Evolutionary conservation across 2,888 invertebrate species (phyloP).

Genomic region (Clanis bilineata): DNA sequence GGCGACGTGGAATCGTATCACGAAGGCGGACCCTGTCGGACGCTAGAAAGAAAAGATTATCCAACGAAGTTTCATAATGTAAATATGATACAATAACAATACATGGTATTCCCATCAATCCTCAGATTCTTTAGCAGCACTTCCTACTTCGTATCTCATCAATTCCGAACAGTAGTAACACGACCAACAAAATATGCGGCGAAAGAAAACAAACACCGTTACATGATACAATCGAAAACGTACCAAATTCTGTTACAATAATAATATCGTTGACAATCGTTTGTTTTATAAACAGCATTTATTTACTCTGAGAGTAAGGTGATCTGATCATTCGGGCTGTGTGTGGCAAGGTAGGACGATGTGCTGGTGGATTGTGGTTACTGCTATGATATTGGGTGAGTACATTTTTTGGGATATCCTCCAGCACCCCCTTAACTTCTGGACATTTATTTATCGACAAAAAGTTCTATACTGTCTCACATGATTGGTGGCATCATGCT

Average conservation of each 20-base stretch:
- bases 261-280: conserved; percentile 1
- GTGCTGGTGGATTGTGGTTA: not conserved
- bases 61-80: too few species aligned
- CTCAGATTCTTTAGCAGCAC: too few species aligned
- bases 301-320: not conserved
- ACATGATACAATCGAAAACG: conserved; percentile 9
- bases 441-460: too few species aligned
- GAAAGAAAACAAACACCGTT: not conserved
- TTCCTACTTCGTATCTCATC: too few species aligned
- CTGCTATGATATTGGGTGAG: conserved; percentile 10
- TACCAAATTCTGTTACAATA: conserved; percentile 1
- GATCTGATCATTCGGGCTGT: not conserved
- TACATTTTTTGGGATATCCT: not conserved
- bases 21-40: too few species aligned
- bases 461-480: too few species aligned
- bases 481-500: too few species aligned
- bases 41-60: too few species aligned
- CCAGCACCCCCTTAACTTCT: too few species aligned
- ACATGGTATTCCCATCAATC: too few species aligned
- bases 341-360: not conserved
- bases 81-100: too few species aligned
- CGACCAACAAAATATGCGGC: not conserved
- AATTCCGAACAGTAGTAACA: not conserved
- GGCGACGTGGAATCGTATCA: too few species aligned
- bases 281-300: conserved; percentile 5